phyloP scores from a whole-genome alignment of 2,888 invertebrate species.

The Dione vanillae region DNA sequence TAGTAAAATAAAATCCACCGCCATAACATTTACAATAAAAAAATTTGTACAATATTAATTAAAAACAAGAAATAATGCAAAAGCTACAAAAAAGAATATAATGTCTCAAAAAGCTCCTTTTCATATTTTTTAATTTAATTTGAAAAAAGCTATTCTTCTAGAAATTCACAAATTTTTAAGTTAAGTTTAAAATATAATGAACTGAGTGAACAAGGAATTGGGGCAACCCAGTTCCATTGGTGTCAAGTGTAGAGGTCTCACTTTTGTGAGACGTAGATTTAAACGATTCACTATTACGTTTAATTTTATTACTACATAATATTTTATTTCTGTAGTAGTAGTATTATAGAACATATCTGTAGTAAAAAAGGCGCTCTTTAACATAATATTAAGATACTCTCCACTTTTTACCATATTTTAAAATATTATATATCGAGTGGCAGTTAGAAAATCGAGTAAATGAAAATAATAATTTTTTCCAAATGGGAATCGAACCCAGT shows the following conservation, averaged over 20 bases:
- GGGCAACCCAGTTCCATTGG: slow-evolving; percentile 31
- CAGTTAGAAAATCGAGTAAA: no score
- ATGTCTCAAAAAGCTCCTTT: not conserved
- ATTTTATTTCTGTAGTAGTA: no score
- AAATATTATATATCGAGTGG: no score
- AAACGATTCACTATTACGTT: slow-evolving; percentile 16
- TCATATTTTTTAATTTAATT: not conserved
- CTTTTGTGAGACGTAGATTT: slow-evolving; percentile 22
- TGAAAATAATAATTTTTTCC: no score
- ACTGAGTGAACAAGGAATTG: slow-evolving; percentile 21
- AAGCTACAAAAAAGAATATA: not conserved
- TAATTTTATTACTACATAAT: not conserved
- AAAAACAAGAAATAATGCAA: no score
- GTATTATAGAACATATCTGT: no score
- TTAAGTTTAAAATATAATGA: slow-evolving; percentile 20
- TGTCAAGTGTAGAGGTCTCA: slow-evolving; percentile 27
- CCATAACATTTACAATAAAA: no score
- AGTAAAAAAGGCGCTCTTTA: no score
- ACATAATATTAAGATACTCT: no score
- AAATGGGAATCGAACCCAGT: no score
- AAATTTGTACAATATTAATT: not conserved
- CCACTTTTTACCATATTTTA: no score
- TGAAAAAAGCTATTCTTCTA: not conserved
- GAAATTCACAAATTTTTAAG: slow-evolving; percentile 18
- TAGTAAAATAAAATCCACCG: no score